These are phyloP conservation scores for Halcyon leucocephala DNA, from an alignment of 2,797 vertebrate species.

Conservation along the genomic window DNA sequence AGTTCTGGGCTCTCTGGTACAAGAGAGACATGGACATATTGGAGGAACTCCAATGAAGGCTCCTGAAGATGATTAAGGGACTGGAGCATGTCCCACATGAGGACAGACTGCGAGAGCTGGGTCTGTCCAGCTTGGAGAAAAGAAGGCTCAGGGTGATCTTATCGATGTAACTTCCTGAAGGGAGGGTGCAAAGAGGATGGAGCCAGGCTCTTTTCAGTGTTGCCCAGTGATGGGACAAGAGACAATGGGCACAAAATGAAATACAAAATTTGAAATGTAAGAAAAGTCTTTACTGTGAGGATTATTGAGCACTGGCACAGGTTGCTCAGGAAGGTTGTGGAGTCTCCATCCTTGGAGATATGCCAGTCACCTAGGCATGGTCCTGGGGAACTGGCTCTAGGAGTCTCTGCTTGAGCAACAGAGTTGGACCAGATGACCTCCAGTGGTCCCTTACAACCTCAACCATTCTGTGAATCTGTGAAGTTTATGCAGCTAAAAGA, in stretches of 20 bases:
- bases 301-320: background rate
- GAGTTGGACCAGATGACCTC: background rate
- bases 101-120: background rate
- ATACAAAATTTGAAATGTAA: background rate
- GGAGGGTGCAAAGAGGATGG: background rate
- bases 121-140: background rate
- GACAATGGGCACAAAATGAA: background rate
- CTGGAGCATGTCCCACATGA: background rate
- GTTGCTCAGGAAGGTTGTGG: background rate
- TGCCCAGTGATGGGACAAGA: background rate
- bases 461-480: background rate
- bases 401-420: background rate
- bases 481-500: background rate
- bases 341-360: background rate
- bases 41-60: background rate
- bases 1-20: background rate
- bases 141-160: background rate
- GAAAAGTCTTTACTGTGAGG: background rate
- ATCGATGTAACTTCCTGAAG: background rate
- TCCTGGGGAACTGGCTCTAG: background rate
- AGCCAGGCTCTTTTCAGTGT: background rate
- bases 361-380: fast-evolving
- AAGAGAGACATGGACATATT: background rate
- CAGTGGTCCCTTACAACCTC: background rate
- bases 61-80: background rate